These are phyloP conservation scores for Campoletis sonorensis DNA, from an alignment of 1,140 invertebrate genomes.

Conservation along the genomic window DNA sequence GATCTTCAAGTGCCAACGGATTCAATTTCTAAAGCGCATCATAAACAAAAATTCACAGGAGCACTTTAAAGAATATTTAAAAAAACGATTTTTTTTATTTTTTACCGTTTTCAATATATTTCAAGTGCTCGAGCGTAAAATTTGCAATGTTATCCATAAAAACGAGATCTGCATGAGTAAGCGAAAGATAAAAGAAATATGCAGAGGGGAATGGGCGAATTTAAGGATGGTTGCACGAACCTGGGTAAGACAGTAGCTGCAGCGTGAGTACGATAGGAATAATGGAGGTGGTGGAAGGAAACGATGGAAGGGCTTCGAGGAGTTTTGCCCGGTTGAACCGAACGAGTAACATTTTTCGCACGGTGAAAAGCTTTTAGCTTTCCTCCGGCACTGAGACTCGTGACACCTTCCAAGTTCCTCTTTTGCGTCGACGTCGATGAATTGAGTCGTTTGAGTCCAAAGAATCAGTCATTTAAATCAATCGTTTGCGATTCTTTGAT, in stretches of 20 bases:
- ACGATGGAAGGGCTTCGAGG: conserved; percentile 31
- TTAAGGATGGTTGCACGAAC: conserved; percentile 23
- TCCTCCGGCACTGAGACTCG: conserved; percentile 27
- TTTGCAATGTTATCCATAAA: no score
- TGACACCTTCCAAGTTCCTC: conserved; percentile 29
- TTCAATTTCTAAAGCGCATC: no score
- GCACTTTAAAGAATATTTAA: no score
- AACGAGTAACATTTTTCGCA: conserved; percentile 40
- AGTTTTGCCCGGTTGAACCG: conserved; percentile 26
- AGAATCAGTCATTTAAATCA: conserved; percentile 27
- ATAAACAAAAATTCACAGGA: no score
- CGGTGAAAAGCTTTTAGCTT: conserved; percentile 29
- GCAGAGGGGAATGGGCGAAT: background rate
- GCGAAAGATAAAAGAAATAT: background rate
- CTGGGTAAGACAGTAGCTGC: conserved; percentile 38
- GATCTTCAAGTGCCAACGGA: no score
- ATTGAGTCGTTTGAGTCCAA: background rate
- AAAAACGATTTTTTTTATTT: background rate
- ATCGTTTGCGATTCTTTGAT: background rate
- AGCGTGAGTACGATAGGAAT: conserved; percentile 38
- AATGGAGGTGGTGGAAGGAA: conserved; percentile 22
- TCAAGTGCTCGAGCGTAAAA: background rate
- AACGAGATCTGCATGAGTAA: no score
- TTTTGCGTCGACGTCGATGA: conserved; percentile 1
- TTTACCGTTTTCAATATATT: background rate